Conservation (phyloP, 2,888 invertebrate genomes). For the Dynastes hyllus region DNA sequence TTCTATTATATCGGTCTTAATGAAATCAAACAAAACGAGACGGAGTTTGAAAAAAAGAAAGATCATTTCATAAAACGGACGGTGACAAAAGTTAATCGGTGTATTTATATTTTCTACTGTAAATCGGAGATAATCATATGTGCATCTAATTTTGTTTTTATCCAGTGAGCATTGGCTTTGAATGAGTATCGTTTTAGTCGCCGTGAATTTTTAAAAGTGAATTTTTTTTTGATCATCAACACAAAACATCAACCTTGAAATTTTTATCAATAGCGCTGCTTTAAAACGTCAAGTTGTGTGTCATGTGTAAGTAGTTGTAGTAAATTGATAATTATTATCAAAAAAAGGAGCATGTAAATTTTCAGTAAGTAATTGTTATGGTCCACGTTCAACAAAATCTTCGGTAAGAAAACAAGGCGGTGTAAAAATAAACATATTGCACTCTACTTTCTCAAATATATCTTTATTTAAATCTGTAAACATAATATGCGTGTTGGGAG, state of each 20-base stretch:
- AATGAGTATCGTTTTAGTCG: not conserved
- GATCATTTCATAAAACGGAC: conserved; percentile 1
- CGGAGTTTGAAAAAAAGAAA: conserved; percentile 4
- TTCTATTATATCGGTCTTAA: not conserved
- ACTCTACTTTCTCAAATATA: not conserved
- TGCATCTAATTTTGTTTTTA: not conserved
- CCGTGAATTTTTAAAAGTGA: conserved; percentile 26
- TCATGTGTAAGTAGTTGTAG: conserved; percentile 61
- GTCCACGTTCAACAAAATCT: conserved; percentile 44
- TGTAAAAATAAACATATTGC: conserved; percentile 44
- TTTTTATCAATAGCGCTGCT: conserved; percentile 44
- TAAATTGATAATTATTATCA: conserved; percentile 53
- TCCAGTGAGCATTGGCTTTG: not conserved
- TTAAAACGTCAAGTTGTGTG: conserved; percentile 54
- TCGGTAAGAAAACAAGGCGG: conserved; percentile 54
- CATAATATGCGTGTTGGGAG: conserved; percentile 37
- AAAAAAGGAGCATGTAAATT: conserved; percentile 47
- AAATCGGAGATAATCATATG: not conserved
- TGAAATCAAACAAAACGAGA: conserved; percentile 3
- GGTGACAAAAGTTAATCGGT: conserved; percentile 2
- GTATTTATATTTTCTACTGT: not conserved
- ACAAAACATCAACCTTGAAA: conserved; percentile 48
- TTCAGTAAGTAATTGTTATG: conserved; percentile 50
- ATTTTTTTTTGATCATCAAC: conserved; percentile 9
- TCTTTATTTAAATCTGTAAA: conserved; percentile 40